phyloP scores from a whole-genome alignment of 2,797 vertebrate genomes.

The Galago senegalensis region DNA sequence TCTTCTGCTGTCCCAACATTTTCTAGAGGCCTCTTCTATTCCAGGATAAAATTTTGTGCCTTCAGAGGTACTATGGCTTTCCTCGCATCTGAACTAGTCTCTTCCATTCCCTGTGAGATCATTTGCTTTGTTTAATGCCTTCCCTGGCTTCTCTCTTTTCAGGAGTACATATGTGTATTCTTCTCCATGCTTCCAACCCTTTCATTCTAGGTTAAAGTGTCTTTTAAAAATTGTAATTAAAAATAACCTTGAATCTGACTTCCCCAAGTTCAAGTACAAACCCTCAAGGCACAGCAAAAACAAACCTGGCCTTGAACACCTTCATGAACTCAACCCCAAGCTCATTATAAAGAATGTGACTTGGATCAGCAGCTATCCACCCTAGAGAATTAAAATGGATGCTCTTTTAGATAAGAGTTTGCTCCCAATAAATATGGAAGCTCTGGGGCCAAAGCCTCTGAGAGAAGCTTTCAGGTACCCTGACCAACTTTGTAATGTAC shows the following conservation, averaged over 20 bases:
- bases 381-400: slow-evolving; percentile 69
- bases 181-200: not conserved
- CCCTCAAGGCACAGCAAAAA: not conserved
- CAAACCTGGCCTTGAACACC: slow-evolving; percentile 37
- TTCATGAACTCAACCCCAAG: slow-evolving; percentile 63
- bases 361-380: slow-evolving; percentile 61
- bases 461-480: slow-evolving; percentile 66
- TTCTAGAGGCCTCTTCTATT: slow-evolving; percentile 2
- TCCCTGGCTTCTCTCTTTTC: slow-evolving; percentile 2
- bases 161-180: not conserved
- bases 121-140: slow-evolving; percentile 37
- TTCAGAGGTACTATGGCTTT: not conserved
- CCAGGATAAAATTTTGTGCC: not conserved
- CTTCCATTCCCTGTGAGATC: not conserved
- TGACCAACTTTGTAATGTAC: slow-evolving; percentile 79
- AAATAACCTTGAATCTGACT: slow-evolving; percentile 76
- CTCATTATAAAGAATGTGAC: slow-evolving; percentile 70
- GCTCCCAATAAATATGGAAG: slow-evolving; percentile 66
- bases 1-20: not conserved
- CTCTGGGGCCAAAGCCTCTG: slow-evolving; percentile 40
- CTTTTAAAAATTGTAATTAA: slow-evolving; percentile 73
- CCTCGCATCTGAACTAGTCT: not conserved
- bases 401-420: slow-evolving; percentile 47
- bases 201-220: slow-evolving; percentile 62
- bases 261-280: slow-evolving; percentile 68